phyloP scores from a whole-genome alignment of 2,113 vertebrate species.

The Rhynchopsitta pachyrhyncha region DNA sequence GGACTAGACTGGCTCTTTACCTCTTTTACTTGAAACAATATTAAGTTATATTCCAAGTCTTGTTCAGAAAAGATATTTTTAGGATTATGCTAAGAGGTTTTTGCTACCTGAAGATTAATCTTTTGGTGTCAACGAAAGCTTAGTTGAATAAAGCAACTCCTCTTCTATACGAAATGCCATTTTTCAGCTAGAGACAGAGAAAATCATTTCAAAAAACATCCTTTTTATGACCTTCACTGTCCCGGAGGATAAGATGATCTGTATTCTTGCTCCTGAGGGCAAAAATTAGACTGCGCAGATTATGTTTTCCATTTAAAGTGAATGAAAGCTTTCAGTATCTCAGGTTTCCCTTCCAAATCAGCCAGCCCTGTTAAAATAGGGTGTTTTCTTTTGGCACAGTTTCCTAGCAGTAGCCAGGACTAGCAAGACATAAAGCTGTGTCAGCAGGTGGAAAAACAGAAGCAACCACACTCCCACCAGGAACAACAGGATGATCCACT shows the following conservation, averaged over 20 bases:
- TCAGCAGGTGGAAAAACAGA: not conserved
- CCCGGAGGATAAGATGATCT: not conserved
- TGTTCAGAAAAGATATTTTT: slow-evolving; percentile 39
- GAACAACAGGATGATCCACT: too few species aligned
- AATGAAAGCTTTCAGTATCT: not conserved
- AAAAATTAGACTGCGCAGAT: not conserved
- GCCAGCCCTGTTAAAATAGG: not conserved
- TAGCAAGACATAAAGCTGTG: not conserved
- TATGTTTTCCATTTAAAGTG: not conserved
- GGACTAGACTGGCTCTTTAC: not conserved
- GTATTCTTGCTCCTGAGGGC: not conserved
- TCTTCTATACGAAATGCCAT: not conserved
- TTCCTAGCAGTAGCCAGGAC: not conserved
- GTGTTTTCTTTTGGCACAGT: not conserved
- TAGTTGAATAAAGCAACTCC: not conserved
- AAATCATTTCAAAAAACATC: not conserved
- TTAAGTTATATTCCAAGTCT: not conserved
- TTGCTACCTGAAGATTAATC: slow-evolving; percentile 21
- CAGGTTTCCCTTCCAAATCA: not conserved
- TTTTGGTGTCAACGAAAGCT: not conserved
- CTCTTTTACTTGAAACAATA: not conserved
- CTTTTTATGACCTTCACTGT: not conserved
- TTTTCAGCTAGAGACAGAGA: not conserved
- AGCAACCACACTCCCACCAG: not conserved
- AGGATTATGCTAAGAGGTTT: slow-evolving; percentile 46